Percentiles rank a stretch among this genome's conserved stretches.
Evolutionary conservation across 2,113 vertebrate species (phyloP).

Genomic region (Macaca nemestrina): DNA sequence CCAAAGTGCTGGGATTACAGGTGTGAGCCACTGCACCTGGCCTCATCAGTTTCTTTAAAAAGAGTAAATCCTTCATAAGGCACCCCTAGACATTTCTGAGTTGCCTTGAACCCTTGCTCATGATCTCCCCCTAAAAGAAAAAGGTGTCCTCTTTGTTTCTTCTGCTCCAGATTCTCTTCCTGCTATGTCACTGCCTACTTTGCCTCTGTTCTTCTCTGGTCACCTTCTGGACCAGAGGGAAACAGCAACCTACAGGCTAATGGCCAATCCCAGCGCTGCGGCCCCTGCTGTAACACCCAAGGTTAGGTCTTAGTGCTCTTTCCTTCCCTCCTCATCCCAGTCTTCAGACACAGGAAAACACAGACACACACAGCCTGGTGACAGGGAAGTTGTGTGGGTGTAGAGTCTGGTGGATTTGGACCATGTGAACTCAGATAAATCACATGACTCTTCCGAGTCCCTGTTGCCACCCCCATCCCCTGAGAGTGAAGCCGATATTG

Average conservation of each 20-base stretch:
- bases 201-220: neutral
- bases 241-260: neutral
- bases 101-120: neutral
- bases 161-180: neutral
- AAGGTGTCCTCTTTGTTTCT: neutral
- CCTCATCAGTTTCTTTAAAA: neutral
- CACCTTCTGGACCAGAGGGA: neutral
- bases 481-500: neutral
- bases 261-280: neutral
- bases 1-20: too few species aligned
- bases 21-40: too few species aligned
- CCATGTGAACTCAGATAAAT: neutral
- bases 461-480: neutral
- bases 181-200: rapidly evolving
- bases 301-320: neutral
- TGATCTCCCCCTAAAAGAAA: neutral
- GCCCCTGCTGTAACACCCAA: neutral
- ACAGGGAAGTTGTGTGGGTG: neutral
- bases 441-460: neutral
- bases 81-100: neutral
- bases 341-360: neutral
- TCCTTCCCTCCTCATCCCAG: neutral
- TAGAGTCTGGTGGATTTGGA: neutral
- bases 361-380: neutral
- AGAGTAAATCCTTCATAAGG: neutral